phyloP scores from a whole-genome alignment of 2,797 vertebrate species.

The Acanthurus leucopareius region DNA sequence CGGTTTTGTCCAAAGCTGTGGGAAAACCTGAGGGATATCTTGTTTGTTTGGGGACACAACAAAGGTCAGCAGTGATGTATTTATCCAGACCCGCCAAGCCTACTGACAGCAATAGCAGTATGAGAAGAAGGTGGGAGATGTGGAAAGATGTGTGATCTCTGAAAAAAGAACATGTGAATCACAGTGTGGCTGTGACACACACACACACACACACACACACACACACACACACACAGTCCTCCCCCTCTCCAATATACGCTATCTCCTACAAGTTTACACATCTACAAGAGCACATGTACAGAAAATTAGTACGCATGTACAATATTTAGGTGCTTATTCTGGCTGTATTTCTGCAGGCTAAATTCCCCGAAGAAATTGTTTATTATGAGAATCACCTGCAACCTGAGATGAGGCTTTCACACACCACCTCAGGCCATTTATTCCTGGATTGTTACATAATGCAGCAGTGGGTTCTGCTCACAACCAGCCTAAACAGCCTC shows the following conservation, averaged over 20 bases:
- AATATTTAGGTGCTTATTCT: conserved; percentile 21
- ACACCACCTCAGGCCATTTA: conserved; percentile 68
- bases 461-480: conserved; percentile 59
- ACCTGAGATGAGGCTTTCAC: conserved; percentile 60
- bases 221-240: conserved; percentile 26
- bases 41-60: conserved; percentile 62
- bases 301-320: conserved; percentile 15
- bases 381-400: conserved; percentile 69
- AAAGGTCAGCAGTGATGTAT: conserved; percentile 73
- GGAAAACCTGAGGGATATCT: conserved; percentile 47
- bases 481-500: conserved; percentile 60
- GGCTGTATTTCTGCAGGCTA: conserved; percentile 17
- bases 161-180: conserved; percentile 66
- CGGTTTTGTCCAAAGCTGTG: conserved; percentile 41
- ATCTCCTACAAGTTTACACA: conserved; percentile 41
- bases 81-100: conserved; percentile 43
- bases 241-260: conserved; percentile 56
- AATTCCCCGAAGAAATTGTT: conserved; percentile 50
- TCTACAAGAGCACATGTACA: conserved; percentile 16
- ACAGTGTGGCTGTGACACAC: conserved; percentile 54
- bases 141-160: conserved; percentile 43
- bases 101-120: conserved; percentile 52
- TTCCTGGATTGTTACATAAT: conserved; percentile 79
- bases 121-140: conserved; percentile 48
- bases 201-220: conserved; percentile 31